Evolutionary conservation across 2,888 invertebrate genomes (phyloP).

Genomic region (Acanthoscelides obtectus): DNA sequence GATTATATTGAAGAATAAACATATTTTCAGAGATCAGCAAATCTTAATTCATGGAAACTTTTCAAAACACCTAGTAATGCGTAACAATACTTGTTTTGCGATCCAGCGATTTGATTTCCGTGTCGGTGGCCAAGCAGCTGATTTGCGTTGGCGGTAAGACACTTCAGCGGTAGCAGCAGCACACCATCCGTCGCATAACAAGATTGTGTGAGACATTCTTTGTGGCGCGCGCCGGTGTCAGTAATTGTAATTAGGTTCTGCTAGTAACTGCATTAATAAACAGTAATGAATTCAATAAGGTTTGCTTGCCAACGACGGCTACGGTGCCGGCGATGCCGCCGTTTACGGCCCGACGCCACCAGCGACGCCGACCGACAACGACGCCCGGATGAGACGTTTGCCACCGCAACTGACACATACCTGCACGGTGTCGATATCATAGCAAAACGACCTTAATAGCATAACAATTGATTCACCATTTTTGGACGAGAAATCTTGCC

Average conservation of each 20-base stretch:
- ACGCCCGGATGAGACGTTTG: neutral
- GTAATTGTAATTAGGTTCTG: slow-evolving; percentile 46
- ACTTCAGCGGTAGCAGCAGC: too few relatives aligned
- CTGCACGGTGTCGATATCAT: neutral
- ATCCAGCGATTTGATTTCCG: neutral
- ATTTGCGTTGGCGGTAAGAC: neutral
- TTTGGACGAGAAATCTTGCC: too few relatives aligned
- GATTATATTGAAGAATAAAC: too few relatives aligned
- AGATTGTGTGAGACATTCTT: slow-evolving; percentile 37
- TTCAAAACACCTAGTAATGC: too few relatives aligned
- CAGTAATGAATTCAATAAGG: slow-evolving; percentile 44
- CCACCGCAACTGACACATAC: neutral
- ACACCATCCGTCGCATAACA: slow-evolving; percentile 22
- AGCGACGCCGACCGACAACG: neutral
- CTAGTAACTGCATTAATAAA: slow-evolving; percentile 49
- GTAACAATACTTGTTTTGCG: too few relatives aligned
- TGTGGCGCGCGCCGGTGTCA: slow-evolving; percentile 33
- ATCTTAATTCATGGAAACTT: too few relatives aligned
- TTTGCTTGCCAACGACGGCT: slow-evolving; percentile 34
- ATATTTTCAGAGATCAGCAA: too few relatives aligned
- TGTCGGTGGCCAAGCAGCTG: neutral
- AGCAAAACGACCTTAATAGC: neutral
- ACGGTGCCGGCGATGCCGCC: slow-evolving; percentile 17
- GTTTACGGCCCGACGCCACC: slow-evolving; percentile 20
- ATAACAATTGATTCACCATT: too few relatives aligned